phyloP scores from a whole-genome alignment of 2,113 vertebrate species.

The Corvus moneduloides region DNA sequence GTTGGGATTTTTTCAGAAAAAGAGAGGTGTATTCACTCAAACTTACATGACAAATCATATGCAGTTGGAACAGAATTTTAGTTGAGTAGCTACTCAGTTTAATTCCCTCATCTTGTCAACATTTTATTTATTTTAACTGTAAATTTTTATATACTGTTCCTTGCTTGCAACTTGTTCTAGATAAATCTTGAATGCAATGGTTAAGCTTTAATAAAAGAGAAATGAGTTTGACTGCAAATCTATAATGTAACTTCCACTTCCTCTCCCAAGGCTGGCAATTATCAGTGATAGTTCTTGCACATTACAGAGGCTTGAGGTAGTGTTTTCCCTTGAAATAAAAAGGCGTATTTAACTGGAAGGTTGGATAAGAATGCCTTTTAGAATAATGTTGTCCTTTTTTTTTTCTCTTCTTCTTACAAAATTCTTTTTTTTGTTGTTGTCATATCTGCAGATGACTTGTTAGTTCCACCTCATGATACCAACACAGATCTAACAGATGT shows the following conservation, averaged over 20 bases:
- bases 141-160: neutral
- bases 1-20: neutral
- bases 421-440: conserved; percentile 6
- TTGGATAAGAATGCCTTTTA: neutral
- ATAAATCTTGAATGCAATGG: neutral
- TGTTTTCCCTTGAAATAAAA: neutral
- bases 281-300: neutral
- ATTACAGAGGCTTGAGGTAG: neutral
- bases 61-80: neutral
- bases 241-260: neutral
- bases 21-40: neutral
- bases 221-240: neutral
- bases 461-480: conserved; percentile 82
- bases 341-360: neutral
- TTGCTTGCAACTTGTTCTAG: neutral
- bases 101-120: neutral
- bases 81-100: neutral
- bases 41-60: neutral
- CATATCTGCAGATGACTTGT: conserved; percentile 79
- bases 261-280: neutral
- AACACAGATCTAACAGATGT: conserved; percentile 91
- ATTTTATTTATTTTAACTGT: conserved; percentile 1
- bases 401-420: neutral
- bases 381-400: neutral
- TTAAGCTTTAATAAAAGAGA: conserved; percentile 30